Conservation (phyloP, 2,113 vertebrate genomes). For the Microcebus jonahi region DNA sequence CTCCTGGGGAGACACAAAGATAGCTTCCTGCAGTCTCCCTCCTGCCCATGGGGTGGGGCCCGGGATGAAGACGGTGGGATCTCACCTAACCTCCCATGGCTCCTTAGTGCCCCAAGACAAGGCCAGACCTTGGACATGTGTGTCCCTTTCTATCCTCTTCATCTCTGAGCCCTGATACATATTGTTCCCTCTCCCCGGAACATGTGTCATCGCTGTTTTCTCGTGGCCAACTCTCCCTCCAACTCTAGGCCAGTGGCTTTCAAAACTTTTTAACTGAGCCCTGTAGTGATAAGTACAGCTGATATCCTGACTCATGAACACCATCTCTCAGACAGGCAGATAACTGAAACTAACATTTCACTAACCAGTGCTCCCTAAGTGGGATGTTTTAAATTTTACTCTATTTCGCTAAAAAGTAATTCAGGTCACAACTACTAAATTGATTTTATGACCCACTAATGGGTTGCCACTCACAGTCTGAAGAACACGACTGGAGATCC, state of each 20-base stretch:
- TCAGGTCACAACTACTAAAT: background rate
- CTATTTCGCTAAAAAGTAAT: background rate
- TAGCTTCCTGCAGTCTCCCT: background rate
- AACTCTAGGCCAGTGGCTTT: background rate
- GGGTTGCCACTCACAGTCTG: background rate
- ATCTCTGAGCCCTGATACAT: background rate
- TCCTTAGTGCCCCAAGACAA: background rate
- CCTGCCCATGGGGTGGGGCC: background rate
- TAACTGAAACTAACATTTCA: slow-evolving; percentile 5
- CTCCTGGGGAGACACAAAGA: background rate
- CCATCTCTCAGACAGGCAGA: background rate
- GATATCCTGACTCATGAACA: background rate
- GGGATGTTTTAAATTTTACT: background rate
- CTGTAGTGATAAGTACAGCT: background rate
- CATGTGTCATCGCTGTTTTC: background rate
- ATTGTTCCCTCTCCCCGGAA: background rate
- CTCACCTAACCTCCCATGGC: background rate
- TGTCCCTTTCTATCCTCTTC: background rate
- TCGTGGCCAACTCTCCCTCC: background rate
- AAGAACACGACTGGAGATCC: background rate
- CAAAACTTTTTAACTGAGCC: background rate
- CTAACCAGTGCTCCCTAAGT: background rate
- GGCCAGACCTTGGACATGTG: background rate
- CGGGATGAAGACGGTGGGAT: no score
- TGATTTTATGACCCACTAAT: background rate